A percentile compares a stretch with the other conserved stretches of the same genome.
These are phyloP conservation scores for Homalodisca vitripennis DNA, from an alignment of 1,140 invertebrate species.

Conservation along the genomic window DNA sequence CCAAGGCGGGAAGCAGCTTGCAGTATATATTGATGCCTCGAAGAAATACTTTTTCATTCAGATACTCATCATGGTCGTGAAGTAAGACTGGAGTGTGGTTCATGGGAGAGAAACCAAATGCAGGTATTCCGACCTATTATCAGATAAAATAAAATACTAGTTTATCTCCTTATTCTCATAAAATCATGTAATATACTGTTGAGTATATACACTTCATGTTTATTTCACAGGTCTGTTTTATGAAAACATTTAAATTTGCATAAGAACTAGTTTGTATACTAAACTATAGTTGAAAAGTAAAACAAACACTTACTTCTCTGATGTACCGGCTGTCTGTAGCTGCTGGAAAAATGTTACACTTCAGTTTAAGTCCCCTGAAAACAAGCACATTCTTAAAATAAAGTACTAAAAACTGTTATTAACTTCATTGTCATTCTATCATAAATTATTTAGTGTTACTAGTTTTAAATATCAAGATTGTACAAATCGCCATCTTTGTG, in stretches of 20 bases:
- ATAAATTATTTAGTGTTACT: too few relatives aligned
- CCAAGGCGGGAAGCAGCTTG: constrained; percentile 48
- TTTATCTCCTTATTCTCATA: constrained; percentile 9
- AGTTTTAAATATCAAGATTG: too few relatives aligned
- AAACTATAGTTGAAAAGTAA: background rate
- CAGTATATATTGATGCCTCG: constrained; percentile 68
- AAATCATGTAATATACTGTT: background rate
- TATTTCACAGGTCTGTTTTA: background rate
- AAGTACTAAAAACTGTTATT: too few relatives aligned
- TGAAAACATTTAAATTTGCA: constrained; percentile 9
- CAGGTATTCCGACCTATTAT: constrained; percentile 42
- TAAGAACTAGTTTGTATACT: background rate
- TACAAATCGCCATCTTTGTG: too few relatives aligned
- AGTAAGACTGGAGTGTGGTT: constrained; percentile 70
- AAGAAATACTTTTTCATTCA: constrained; percentile 68
- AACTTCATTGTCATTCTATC: too few relatives aligned
- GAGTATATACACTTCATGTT: background rate
- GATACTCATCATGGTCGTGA: constrained; percentile 73
- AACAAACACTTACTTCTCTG: constrained; percentile 52
- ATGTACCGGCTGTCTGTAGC: constrained; percentile 77
- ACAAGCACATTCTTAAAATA: too few relatives aligned
- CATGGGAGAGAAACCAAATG: constrained; percentile 48
- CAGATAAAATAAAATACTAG: constrained; percentile 27
- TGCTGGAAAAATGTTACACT: constrained; percentile 72
- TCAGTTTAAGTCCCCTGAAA: constrained; percentile 51